These are phyloP conservation scores for Campopleginae sp. DNA, from an alignment of 2,888 invertebrate genomes.

Conservation along the genomic window DNA sequence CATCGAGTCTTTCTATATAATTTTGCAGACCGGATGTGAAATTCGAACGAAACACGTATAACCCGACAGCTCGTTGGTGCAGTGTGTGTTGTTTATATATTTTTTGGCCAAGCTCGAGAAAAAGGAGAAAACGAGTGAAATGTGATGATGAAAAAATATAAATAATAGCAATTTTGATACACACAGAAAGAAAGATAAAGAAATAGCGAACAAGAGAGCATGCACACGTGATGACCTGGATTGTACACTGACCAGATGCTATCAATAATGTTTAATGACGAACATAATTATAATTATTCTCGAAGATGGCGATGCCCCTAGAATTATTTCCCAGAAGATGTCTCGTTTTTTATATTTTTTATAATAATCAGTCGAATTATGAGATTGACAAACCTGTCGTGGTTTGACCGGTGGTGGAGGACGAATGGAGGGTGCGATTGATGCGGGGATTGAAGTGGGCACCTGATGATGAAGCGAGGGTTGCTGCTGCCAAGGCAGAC, in stretches of 20 bases:
- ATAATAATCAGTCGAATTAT: neutral
- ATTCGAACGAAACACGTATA: neutral
- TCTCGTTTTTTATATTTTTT: too few relatives aligned
- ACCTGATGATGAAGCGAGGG: conserved; percentile 83
- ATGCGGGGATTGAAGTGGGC: conserved; percentile 79
- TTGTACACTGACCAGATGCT: conserved; percentile 37
- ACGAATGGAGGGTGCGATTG: conserved; percentile 79
- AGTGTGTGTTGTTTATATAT: neutral
- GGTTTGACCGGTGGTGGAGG: conserved; percentile 83
- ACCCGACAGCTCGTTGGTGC: neutral
- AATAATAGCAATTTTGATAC: conserved; percentile 59
- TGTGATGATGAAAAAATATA: conserved; percentile 28
- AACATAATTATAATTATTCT: conserved; percentile 9
- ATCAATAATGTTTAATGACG: conserved; percentile 20
- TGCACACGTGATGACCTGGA: conserved; percentile 58
- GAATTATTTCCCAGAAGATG: neutral
- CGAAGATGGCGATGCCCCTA: conserved; percentile 27
- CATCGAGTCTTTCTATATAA: too few relatives aligned
- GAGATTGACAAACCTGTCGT: conserved; percentile 79
- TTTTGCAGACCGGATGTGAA: neutral
- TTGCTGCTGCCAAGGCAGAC: conserved; percentile 84
- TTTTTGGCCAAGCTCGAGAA: conserved; percentile 43
- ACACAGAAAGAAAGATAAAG: conserved; percentile 39
- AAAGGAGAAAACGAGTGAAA: conserved; percentile 44
- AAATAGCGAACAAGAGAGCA: conserved; percentile 40